A percentile compares a stretch with the other conserved stretches of the same genome.
These are phyloP conservation scores for Echeneis naucrates DNA, from an alignment of 2,797 vertebrate species.

Conservation along the genomic window DNA sequence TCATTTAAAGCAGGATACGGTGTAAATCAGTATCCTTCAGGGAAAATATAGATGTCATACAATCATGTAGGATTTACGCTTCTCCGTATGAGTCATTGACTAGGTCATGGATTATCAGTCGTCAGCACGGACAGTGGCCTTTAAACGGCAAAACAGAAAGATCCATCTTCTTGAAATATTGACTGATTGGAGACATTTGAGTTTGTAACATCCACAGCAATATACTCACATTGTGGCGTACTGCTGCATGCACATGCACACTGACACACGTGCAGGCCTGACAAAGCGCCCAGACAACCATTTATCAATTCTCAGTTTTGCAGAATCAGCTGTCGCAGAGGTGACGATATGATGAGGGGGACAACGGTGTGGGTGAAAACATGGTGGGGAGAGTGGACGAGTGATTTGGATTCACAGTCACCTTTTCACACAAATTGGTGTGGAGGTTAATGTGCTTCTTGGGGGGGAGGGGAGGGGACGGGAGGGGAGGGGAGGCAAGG, in stretches of 20 bases:
- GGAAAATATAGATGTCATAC: conserved; percentile 35
- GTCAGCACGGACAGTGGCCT: conserved; percentile 32
- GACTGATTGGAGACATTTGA: conserved; percentile 46
- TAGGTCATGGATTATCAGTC: conserved; percentile 47
- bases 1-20: conserved; percentile 22
- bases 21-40: conserved; percentile 37
- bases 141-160: conserved; percentile 37
- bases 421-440: conserved; percentile 46
- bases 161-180: conserved; percentile 53
- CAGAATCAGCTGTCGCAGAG: conserved; percentile 72
- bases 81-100: conserved; percentile 33
- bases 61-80: conserved; percentile 34
- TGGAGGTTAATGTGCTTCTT: conserved; percentile 55
- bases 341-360: conserved; percentile 55
- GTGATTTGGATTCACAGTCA: conserved; percentile 44
- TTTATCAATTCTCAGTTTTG: conserved; percentile 64
- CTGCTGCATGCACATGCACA: not conserved
- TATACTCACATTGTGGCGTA: conserved; percentile 3
- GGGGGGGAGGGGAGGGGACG: not conserved
- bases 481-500: not conserved
- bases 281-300: conserved; percentile 20
- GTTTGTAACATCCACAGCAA: conserved; percentile 35
- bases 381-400: conserved; percentile 23
- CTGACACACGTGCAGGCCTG: conserved; percentile 9
- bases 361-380: conserved; percentile 64